phyloP scores from a whole-genome alignment of 2,113 vertebrate species.

The Bufo bufo region DNA sequence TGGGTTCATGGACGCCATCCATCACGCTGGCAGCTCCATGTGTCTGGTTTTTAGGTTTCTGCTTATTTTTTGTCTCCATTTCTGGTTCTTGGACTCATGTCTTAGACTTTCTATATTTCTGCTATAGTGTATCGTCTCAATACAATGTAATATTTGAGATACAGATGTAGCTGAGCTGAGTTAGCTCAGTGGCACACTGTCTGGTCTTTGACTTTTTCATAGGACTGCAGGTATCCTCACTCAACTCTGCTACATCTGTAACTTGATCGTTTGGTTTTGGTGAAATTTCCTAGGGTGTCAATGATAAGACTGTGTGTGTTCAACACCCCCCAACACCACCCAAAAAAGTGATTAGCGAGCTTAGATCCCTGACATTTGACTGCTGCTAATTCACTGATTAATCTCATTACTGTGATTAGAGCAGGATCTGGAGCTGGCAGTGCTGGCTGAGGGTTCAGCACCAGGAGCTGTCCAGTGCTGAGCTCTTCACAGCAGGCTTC shows the following conservation, averaged over 20 bases:
- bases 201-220: background rate
- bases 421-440: constrained; percentile 79
- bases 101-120: no score
- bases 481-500: background rate
- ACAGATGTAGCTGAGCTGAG: constrained; percentile 12
- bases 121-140: background rate
- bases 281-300: constrained; percentile 18
- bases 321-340: background rate
- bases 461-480: constrained; percentile 80
- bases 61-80: no score
- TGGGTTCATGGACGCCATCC: constrained; percentile 16
- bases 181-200: background rate
- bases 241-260: constrained; percentile 11
- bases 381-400: constrained; percentile 88
- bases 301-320: constrained; percentile 28
- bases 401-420: constrained; percentile 89
- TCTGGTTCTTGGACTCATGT: background rate
- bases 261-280: background rate
- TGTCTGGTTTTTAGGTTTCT: background rate
- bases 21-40: background rate
- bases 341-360: constrained; percentile 82
- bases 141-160: background rate
- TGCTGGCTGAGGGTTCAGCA: constrained; percentile 74
- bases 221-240: background rate
- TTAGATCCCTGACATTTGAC: constrained; percentile 83